Base-by-base conservation (phyloP, 2,113 vertebrate species). In the Anguilla japonica region DNA sequence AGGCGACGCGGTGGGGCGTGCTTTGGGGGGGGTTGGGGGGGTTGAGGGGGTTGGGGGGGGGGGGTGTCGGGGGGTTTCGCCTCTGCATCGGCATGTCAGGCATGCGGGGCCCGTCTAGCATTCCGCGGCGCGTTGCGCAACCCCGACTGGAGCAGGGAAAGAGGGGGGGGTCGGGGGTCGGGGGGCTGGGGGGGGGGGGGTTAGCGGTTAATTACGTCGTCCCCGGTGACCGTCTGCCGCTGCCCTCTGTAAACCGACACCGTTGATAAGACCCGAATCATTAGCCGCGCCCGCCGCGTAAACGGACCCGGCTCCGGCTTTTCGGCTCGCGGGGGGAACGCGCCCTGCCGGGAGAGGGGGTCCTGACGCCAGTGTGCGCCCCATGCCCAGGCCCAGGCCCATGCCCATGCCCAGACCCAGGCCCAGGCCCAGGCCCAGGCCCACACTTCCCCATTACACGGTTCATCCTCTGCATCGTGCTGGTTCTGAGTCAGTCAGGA, bases 231-330 rank as follows among this genome's bases (percentile, higher is more conserved):
- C 57, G 89, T 92, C 91, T 92, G 88, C 91, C 87, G 89, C 89
- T 86, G 88, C 85, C 82, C 90, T 91, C 88, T 91, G 91, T 87
- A 93, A 93, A 94, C 91, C 90, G 89, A 90, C 89, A 88, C 92
- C 92, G 89, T 90, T 91, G 90, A 93, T 93, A 91, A 90, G 86
- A 90, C 89, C 91, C 91, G 92, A 92, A 88, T 93, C 91, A 92
- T 94, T 92, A 92, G 88, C 87, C 91, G 90, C 87, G 3, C 87
- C 29, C 87, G 7, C 87, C 18, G 86, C 81, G 88, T 88, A 93
- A 94, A 91, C 91, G 89, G 89, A 92, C 91, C 9, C 34, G 15
- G 40, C 40, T 41, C 20, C 79, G 18, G 71, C 26, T 22, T 26
- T 71, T 14, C 9, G n/a, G 67, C 67, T 9, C 67, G 2, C 26